phyloP scores from a whole-genome alignment of 2,797 vertebrate species.

The Sibirionetta formosa region DNA sequence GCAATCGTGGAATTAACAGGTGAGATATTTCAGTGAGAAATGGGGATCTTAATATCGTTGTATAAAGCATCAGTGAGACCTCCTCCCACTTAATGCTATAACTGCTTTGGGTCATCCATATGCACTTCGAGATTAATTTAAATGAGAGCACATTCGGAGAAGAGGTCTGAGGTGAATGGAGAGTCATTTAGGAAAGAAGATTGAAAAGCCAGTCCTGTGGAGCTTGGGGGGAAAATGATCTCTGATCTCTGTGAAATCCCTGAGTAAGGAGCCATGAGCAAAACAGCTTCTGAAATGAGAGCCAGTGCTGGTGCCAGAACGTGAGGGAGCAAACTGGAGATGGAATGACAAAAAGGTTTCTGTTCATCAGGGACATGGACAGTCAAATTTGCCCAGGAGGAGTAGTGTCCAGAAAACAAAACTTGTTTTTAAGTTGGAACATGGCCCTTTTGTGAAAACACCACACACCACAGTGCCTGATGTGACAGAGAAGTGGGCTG shows the following conservation, averaged over 20 bases:
- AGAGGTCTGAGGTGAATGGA: constrained; percentile 40
- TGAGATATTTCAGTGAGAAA: constrained; percentile 31
- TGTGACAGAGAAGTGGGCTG: not conserved
- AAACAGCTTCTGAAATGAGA: not conserved
- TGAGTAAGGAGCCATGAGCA: not conserved
- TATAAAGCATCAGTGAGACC: not conserved
- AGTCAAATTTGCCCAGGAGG: not conserved
- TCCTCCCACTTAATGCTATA: constrained; percentile 2
- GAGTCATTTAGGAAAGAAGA: constrained; percentile 46
- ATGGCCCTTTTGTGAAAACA: not conserved
- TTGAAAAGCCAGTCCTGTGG: constrained; percentile 22
- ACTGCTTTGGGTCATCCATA: not conserved
- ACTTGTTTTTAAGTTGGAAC: not conserved
- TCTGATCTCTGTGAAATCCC: not conserved
- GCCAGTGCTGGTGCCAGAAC: not conserved
- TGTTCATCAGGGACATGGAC: not conserved
- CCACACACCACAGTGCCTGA: not conserved
- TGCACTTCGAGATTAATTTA: constrained; percentile 31
- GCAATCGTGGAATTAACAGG: not conserved
- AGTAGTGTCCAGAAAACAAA: not conserved
- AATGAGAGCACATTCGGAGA: not conserved
- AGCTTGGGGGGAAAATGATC: not conserved
- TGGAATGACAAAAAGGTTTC: not conserved
- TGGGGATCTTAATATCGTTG: not conserved
- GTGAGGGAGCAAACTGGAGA: not conserved